A percentile compares a stretch with the other conserved stretches of the same genome.
phyloP scores from a whole-genome alignment of 2,113 vertebrate species.

The Dipodomys ordii region DNA sequence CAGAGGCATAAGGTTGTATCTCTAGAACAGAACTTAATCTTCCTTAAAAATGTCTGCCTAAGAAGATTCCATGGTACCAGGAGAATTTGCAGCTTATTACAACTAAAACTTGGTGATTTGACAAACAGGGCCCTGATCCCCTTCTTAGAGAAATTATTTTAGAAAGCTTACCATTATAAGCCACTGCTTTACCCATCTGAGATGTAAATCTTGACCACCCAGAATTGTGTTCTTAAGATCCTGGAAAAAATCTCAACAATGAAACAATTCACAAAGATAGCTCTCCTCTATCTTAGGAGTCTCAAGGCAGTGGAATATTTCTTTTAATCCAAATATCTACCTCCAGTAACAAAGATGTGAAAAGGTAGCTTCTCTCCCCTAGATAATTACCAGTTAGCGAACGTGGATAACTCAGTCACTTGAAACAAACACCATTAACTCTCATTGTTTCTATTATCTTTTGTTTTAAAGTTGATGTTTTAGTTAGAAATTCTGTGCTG shows the following conservation, averaged over 20 bases:
- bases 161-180: background rate
- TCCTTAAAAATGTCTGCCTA: background rate
- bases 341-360: background rate
- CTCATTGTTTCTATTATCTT: background rate
- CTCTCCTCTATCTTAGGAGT: background rate
- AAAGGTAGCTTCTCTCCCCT: background rate
- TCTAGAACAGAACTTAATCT: background rate
- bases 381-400: background rate
- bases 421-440: too few species aligned
- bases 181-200: background rate
- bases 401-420: background rate
- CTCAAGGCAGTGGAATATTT: rapidly evolving
- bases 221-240: background rate
- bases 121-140: background rate
- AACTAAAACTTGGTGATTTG: background rate
- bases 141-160: background rate
- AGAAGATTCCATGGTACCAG: background rate
- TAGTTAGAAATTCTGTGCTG: too few species aligned
- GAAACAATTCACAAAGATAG: background rate
- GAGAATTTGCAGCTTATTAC: background rate
- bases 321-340: background rate
- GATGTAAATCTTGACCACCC: background rate
- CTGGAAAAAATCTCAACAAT: background rate
- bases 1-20: background rate
- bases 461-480: too few species aligned